Base-by-base conservation (phyloP, 1,140 invertebrate species). In the Apis florea region DNA sequence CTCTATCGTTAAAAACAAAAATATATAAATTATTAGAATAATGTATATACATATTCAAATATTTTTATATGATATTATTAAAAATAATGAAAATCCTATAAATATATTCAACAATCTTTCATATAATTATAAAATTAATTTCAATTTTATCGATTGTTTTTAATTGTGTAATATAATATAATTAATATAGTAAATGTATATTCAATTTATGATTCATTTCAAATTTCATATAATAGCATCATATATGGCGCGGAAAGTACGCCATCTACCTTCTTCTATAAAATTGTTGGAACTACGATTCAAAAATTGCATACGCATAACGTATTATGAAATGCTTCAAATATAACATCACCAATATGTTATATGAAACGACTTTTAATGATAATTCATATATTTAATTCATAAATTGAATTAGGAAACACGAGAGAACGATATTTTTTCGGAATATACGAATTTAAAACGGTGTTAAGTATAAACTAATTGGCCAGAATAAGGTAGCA, bases 401-500 rank as follows among this genome's bases (percentile, higher is more conserved):
- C 31, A 40, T 40, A 19, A 54, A 26, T 6, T 11, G 21, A 9
- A 53, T 21, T 31, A 11, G 2, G n/a, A 15, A 10, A 17, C 12
- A 80, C 70, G 58, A 67, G 66, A 17, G 24, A 11, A 54, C 6
- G 13, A 13, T 15, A 56, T 54, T 74, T 80, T 56, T 12, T 54
- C 12, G 26, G 1, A 19, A 2, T 31, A 59, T 6, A 40, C 31
- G 13, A 21, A 17, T n/a, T 31, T 63, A 56, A 66, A 79, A 13
- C 61, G 17, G n/a, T 15, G 59, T 64, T n/a, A 19, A 9, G 15
- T 2, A 53, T 24, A 80, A 74, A 74, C 74, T 66, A 80, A 80
- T 80, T 74, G 61, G 53, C 74, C 61, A 53, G 53, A 80, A 80
- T 47, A 15, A 67, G 53, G 11, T 19, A 53, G 12, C 53, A 51